Evolutionary conservation across 1,140 invertebrate species (phyloP).

Genomic region (Polypedilum vanderplanki): DNA sequence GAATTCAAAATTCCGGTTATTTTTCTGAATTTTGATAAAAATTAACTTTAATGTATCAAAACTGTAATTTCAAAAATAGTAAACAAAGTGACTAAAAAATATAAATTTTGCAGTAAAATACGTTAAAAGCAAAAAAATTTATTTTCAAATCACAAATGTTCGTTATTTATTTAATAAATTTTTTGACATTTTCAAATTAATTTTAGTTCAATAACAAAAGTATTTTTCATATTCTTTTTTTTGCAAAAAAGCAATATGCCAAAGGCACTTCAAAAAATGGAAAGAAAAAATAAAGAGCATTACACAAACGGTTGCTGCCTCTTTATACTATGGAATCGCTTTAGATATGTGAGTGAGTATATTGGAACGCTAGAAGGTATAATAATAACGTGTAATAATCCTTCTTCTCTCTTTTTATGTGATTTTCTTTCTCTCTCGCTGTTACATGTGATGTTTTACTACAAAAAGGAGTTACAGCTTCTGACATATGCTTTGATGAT

Average conservation of each 20-base stretch:
- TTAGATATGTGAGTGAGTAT: not conserved
- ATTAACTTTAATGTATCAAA: no score
- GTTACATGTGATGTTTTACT: not conserved
- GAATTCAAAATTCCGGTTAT: no score
- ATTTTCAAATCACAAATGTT: no score
- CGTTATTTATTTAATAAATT: no score
- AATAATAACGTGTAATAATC: slow-evolving; percentile 14
- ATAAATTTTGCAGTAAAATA: no score
- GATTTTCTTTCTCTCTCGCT: not conserved
- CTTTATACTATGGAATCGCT: not conserved
- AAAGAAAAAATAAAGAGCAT: not conserved
- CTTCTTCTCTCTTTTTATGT: not conserved
- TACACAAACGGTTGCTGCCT: not conserved
- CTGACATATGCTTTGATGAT: not conserved
- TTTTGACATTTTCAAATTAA: no score
- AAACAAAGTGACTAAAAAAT: no score
- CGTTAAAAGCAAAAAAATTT: no score
- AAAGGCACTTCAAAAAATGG: not conserved
- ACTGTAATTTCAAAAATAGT: no score
- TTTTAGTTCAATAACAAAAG: no score
- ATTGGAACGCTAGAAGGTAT: not conserved
- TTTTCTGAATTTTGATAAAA: no score
- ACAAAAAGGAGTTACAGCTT: not conserved
- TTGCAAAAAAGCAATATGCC: not conserved
- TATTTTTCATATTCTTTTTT: no score